A percentile compares a stretch with the other conserved stretches of the same genome.
phyloP scores from a whole-genome alignment of 2,888 invertebrate genomes.

The Blastobasis lacticolella region DNA sequence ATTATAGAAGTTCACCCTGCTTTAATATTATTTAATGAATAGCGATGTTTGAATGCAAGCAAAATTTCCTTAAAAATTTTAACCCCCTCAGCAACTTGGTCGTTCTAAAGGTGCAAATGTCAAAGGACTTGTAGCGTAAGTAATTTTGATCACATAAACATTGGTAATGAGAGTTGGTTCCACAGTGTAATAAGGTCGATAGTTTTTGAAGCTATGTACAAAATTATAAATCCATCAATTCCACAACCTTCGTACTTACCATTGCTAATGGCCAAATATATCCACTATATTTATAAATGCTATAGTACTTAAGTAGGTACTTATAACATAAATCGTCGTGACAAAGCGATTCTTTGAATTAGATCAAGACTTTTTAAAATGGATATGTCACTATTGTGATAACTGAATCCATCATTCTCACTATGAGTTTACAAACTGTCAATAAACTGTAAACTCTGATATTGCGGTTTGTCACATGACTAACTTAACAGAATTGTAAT shows the following conservation, averaged over 20 bases:
- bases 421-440: too few species aligned
- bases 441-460: too few species aligned
- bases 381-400: too few species aligned
- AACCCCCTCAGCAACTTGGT: slow-evolving; percentile 23
- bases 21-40: slow-evolving; percentile 23
- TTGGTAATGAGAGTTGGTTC: slow-evolving; percentile 23
- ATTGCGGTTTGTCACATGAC: too few species aligned
- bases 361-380: too few species aligned
- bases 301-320: not conserved
- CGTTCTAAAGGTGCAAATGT: slow-evolving; percentile 12
- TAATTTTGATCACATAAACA: slow-evolving; percentile 14
- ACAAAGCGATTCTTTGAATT: too few species aligned
- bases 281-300: slow-evolving; percentile 2
- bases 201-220: slow-evolving; percentile 29
- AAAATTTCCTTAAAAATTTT: slow-evolving; percentile 12
- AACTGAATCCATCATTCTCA: too few species aligned
- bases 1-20: slow-evolving; percentile 46
- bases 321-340: slow-evolving; percentile 1
- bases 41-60: too few species aligned
- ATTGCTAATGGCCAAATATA: slow-evolving; percentile 14
- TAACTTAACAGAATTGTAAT: too few species aligned
- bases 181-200: slow-evolving; percentile 14
- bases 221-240: slow-evolving; percentile 26
- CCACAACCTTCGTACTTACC: slow-evolving; percentile 37
- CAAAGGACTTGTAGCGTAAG: not conserved